Base-by-base conservation (phyloP, 2,888 invertebrate genomes). In the Linyphia triangularis region DNA sequence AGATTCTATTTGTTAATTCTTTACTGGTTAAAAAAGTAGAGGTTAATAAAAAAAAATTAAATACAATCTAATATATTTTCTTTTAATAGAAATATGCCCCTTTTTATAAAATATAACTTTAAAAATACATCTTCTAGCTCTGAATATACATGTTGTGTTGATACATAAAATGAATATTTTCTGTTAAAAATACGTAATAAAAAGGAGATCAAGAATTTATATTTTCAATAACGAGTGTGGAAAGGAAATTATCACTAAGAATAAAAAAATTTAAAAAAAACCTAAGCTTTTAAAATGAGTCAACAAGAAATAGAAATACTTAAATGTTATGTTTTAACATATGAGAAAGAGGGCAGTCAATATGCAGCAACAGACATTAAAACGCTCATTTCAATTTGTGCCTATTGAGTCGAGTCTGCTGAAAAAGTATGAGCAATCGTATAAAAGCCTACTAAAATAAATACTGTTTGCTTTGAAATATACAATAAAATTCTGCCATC, bases 381-480 rank as follows among this genome's bases (percentile, higher is more conserved):
- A n/a, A 51, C n/a, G n/a, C n/a, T 51, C 51, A 51, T 51, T 51
- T 5, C 51, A 51, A 51, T 51, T 51, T 51, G 51, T 51, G 51
- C n/a, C 16, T n/a, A 51, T 51, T 33, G n/a, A 51, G n/a, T 51
- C 13, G 9, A 13, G 13, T 33, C n/a, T 16, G 51, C 67, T 67
- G 24, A n/a, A 70, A 43, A 70, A 26, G 75, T 59, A 65, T 69
- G 57, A 81, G 81, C 59, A 81, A 57, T 69, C 69, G 33, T 57
- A 37, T 57, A 57, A 51, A 63, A 69, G 59, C 57, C 24, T 67
- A 19, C 57, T 24, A 70, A 51, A 57, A 81, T 57, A 69, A 81
- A 81, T 69, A 81, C 22, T 33, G 37, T 81, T 70, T 22, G 51
- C 59, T 70, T 37, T 57, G 70, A 81, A 67, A 33, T 81, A 63